Conservation (phyloP, 1,140 invertebrate species). For the Helicorthomorpha holstii region DNA sequence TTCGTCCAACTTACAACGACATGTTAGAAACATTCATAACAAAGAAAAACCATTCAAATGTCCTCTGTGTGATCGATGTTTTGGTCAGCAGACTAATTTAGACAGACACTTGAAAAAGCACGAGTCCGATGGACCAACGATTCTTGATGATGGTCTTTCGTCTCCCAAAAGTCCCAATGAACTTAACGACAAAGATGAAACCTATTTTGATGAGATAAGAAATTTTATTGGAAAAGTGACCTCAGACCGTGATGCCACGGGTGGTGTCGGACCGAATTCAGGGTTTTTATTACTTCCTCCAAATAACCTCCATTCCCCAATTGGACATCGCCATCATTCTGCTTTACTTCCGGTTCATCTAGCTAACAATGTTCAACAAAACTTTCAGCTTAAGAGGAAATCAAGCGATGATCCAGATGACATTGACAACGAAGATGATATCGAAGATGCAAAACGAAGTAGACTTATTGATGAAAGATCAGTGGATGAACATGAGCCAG, state of each 20-base stretch:
- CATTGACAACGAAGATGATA: too few species aligned
- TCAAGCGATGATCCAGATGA: too few species aligned
- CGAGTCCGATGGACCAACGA: conserved; percentile 66
- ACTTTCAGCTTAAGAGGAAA: too few species aligned
- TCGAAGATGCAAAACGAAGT: too few species aligned
- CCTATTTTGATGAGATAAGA: conserved; percentile 72
- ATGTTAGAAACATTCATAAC: conserved; percentile 98
- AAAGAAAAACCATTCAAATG: conserved; percentile 67
- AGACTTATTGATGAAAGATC: too few species aligned
- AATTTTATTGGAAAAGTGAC: conserved; percentile 74
- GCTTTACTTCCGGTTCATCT: too few species aligned
- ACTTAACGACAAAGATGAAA: conserved; percentile 58
- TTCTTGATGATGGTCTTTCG: conserved; percentile 50
- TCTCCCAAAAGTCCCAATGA: conserved; percentile 46
- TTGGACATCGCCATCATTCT: too few species aligned
- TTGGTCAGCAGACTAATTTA: conserved; percentile 96
- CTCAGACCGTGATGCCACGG: not conserved
- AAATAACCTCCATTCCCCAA: too few species aligned
- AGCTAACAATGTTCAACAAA: too few species aligned
- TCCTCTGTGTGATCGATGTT: conserved; percentile 41
- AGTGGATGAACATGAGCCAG: too few species aligned
- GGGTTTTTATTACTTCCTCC: too few species aligned
- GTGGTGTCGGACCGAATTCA: too few species aligned
- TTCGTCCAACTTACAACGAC: conserved; percentile 92
- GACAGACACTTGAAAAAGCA: conserved; percentile 93